phyloP scores from a whole-genome alignment of 1,140 invertebrate genomes.

The Campodea augens region DNA sequence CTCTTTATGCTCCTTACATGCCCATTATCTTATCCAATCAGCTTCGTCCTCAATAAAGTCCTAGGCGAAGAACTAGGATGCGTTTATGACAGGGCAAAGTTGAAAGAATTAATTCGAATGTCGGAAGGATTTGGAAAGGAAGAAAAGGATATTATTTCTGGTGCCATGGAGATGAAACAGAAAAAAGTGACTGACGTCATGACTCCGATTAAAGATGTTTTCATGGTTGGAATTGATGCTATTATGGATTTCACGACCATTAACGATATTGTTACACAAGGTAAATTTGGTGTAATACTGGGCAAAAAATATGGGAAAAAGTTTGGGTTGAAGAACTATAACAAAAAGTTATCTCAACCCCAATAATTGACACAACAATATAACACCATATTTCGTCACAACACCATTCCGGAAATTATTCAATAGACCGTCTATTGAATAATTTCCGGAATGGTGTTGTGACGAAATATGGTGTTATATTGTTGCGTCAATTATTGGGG shows the following conservation, averaged over 20 bases:
- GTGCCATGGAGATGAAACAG: constrained; percentile 29
- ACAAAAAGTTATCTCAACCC: no score
- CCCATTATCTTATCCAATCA: constrained; percentile 83
- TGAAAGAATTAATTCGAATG: constrained; percentile 96
- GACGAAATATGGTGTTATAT: neutral
- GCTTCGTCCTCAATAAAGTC: constrained; percentile 65
- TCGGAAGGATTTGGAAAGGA: constrained; percentile 30
- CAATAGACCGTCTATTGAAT: no score
- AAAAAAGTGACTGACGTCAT: constrained; percentile 34
- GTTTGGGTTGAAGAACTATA: neutral
- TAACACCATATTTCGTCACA: neutral
- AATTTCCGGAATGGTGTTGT: no score
- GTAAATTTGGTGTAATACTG: constrained; percentile 10
- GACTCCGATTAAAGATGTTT: constrained; percentile 35
- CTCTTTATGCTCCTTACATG: constrained; percentile 88
- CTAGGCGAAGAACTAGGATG: constrained; percentile 92
- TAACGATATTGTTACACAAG: constrained; percentile 30
- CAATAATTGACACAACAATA: no score
- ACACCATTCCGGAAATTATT: no score
- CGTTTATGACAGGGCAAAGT: constrained; percentile 85
- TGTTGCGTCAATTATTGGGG: no score
- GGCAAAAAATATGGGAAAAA: neutral
- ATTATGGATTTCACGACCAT: constrained; percentile 35
- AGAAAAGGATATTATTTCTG: constrained; percentile 37
- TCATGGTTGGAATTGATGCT: constrained; percentile 29